phyloP scores from a whole-genome alignment of 2,797 vertebrate species.

The Gephyroberyx darwinii region DNA sequence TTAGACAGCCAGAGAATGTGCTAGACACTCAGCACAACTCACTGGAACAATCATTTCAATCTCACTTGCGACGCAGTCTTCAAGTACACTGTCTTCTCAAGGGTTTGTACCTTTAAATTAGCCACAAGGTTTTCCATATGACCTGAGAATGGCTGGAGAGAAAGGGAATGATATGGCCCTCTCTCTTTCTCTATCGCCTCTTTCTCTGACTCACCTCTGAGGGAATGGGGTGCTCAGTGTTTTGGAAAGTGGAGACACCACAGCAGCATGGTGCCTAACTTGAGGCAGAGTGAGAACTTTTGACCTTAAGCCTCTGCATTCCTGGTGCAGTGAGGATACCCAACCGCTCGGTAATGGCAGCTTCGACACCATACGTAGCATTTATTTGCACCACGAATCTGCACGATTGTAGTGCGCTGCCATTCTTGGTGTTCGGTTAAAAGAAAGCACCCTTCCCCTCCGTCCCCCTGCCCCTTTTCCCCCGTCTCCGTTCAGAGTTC shows the following conservation, averaged over 20 bases:
- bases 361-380: conserved; percentile 25
- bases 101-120: background rate
- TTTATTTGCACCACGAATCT: conserved; percentile 46
- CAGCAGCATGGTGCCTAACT: conserved; percentile 69
- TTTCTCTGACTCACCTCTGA: conserved; percentile 45
- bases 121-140: background rate
- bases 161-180: conserved; percentile 12
- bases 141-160: background rate
- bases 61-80: background rate
- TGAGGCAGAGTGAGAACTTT: conserved; percentile 69
- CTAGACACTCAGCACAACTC: conserved; percentile 37
- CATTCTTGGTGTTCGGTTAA: conserved; percentile 64
- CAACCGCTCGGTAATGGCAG: conserved; percentile 57
- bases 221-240: conserved; percentile 57
- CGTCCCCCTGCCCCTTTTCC: conserved; percentile 2
- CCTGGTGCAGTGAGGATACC: conserved; percentile 68
- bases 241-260: conserved; percentile 69
- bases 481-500: conserved; percentile 47
- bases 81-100: background rate
- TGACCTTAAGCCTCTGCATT: conserved; percentile 72
- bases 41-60: background rate
- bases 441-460: conserved; percentile 45
- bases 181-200: conserved; percentile 39
- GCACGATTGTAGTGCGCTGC: conserved; percentile 37
- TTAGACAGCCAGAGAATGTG: conserved; percentile 52